A percentile compares a stretch with the other conserved stretches of the same genome.
Evolutionary conservation across 2,797 vertebrate species (phyloP).

Genomic region (Crenuchus spilurus): DNA sequence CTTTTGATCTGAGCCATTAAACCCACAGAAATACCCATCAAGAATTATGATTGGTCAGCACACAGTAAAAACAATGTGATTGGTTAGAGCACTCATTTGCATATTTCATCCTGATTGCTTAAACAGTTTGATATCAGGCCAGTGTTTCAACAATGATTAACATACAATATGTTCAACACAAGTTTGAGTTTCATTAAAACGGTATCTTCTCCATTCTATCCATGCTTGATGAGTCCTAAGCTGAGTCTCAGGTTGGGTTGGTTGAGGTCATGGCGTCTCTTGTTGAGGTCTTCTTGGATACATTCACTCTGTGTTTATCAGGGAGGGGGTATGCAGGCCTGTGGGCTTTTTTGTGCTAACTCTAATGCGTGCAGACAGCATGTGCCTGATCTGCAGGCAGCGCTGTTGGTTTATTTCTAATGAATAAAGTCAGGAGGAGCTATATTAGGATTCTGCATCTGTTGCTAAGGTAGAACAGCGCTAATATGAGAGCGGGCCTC

Average conservation of each 20-base stretch:
- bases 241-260: neutral
- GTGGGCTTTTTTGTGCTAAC: neutral
- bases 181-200: too few species aligned
- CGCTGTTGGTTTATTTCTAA: constrained; percentile 11
- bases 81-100: neutral
- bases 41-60: too few species aligned
- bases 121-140: too few species aligned
- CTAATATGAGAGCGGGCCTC: neutral
- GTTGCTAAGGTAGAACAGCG: neutral
- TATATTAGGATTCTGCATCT: constrained; percentile 24
- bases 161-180: too few species aligned
- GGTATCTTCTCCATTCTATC: neutral
- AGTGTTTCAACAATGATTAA: too few species aligned
- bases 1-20: too few species aligned
- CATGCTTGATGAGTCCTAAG: neutral
- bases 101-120: neutral
- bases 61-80: too few species aligned
- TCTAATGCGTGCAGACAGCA: constrained; percentile 28
- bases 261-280: constrained; percentile 1
- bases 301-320: neutral
- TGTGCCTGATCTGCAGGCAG: constrained; percentile 8
- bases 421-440: constrained; percentile 21
- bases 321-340: neutral
- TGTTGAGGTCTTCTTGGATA: neutral
- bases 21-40: too few species aligned